phyloP scores from a whole-genome alignment of 2,888 invertebrate species.

The Sarcophaga subvicina region DNA sequence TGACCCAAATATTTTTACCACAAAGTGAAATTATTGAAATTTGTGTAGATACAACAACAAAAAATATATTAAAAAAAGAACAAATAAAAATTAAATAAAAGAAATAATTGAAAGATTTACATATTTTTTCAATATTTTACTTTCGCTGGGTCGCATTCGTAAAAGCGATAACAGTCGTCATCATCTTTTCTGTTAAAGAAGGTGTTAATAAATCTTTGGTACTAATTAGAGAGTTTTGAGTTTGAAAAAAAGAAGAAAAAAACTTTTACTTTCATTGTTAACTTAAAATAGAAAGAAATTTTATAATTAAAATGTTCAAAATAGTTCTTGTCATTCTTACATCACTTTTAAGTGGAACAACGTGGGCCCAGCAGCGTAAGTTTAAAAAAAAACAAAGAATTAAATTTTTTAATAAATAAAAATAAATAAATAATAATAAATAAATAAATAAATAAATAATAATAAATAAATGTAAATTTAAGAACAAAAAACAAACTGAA shows the following conservation, averaged over 20 bases:
- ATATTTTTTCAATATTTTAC: constrained; percentile 54
- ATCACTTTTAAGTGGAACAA: constrained; percentile 70
- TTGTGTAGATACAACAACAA: constrained; percentile 23
- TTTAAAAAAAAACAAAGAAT: constrained; percentile 41
- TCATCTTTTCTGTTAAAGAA: constrained; percentile 1
- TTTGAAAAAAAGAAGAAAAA: constrained; percentile 61
- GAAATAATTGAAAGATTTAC: constrained; percentile 34
- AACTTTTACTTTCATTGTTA: constrained; percentile 77
- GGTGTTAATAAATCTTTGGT: constrained; percentile 43
- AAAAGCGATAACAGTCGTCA: not conserved
- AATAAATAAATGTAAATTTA: too few relatives aligned
- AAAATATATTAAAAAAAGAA: not conserved
- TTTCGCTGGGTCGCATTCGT: constrained; percentile 53
- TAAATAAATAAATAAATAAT: too few relatives aligned
- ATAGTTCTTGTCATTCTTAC: constrained; percentile 73
- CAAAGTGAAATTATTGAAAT: constrained; percentile 57
- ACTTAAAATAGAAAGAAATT: not conserved
- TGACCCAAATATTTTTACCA: constrained; percentile 62
- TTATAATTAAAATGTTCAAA: constrained; percentile 72
- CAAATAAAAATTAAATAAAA: constrained; percentile 14
- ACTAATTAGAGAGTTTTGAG: constrained; percentile 44
- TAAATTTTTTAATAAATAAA: too few relatives aligned
- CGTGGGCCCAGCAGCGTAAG: constrained; percentile 76
- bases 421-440: too few relatives aligned
- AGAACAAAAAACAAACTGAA: too few relatives aligned